Evolutionary conservation across 2,888 invertebrate species (phyloP).

Genomic region (Xestia sexstrigata): DNA sequence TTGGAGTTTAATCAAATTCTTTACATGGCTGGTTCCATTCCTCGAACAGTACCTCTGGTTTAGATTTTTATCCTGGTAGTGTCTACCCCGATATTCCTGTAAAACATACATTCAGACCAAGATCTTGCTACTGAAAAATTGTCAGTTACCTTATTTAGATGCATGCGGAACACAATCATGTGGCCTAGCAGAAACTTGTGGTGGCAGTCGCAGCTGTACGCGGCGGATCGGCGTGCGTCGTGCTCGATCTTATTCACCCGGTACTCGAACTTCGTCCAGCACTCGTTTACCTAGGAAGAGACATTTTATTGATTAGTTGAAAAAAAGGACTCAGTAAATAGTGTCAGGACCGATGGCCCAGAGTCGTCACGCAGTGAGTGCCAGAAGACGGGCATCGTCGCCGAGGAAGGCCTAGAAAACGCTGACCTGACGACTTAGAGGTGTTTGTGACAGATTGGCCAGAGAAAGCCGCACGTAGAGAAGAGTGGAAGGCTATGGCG

Average conservation of each 20-base stretch:
- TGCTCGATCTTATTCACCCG: conserved; percentile 76
- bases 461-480: too few relatives aligned
- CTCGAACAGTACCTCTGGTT: neutral
- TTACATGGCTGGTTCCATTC: neutral
- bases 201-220: conserved; percentile 83
- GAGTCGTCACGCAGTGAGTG: too few relatives aligned
- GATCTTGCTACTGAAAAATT: too few relatives aligned
- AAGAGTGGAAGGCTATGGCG: too few relatives aligned
- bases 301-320: neutral
- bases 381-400: too few relatives aligned
- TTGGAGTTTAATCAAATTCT: neutral
- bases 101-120: too few relatives aligned
- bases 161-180: conserved; percentile 86
- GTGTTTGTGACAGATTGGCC: too few relatives aligned
- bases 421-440: too few relatives aligned
- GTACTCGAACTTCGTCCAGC: conserved; percentile 73
- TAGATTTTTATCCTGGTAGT: neutral
- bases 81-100: too few relatives aligned
- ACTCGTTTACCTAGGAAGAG: conserved; percentile 61
- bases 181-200: conserved; percentile 87
- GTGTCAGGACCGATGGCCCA: neutral
- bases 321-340: neutral
- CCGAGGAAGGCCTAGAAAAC: too few relatives aligned
- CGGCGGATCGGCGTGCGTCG: conserved; percentile 79
- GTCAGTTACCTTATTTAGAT: conserved; percentile 82